Conservation (phyloP, 2,888 invertebrate species). For the Caenorhabditis angaria region DNA sequence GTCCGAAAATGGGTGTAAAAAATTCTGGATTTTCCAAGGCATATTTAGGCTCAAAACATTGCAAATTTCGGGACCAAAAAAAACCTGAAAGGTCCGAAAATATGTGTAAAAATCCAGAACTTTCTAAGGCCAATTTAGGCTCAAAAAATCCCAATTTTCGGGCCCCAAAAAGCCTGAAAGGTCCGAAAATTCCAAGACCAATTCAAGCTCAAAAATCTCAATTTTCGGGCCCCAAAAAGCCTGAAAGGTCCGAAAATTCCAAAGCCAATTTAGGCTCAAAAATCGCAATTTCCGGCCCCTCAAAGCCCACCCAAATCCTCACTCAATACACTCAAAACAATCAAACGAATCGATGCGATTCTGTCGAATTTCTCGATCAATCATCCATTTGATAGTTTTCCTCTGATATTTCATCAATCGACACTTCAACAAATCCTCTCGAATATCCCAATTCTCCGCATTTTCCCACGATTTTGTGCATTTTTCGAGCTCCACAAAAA, state of each 20-base stretch:
- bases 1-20: too few species aligned
- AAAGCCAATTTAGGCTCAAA: background rate
- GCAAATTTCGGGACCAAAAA: too few species aligned
- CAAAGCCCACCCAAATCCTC: background rate
- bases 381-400: constrained; percentile 74
- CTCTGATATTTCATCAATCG: constrained; percentile 73
- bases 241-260: background rate
- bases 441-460: background rate
- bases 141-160: too few species aligned
- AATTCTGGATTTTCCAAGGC: too few species aligned
- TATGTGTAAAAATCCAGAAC: too few species aligned
- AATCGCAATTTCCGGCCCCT: background rate
- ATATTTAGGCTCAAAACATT: too few species aligned
- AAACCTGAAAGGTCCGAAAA: too few species aligned
- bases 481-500: background rate
- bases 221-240: too few species aligned
- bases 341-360: background rate
- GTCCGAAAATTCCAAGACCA: too few species aligned
- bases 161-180: too few species aligned
- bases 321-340: background rate
- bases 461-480: background rate
- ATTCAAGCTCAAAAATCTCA: too few species aligned
- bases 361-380: constrained; percentile 66
- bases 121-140: too few species aligned
- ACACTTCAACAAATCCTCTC: constrained; percentile 8